Evolutionary conservation across 2,797 vertebrate species (phyloP), one percentile per base, ranked within the genome.

Genomic region (Huso huso): DNA sequence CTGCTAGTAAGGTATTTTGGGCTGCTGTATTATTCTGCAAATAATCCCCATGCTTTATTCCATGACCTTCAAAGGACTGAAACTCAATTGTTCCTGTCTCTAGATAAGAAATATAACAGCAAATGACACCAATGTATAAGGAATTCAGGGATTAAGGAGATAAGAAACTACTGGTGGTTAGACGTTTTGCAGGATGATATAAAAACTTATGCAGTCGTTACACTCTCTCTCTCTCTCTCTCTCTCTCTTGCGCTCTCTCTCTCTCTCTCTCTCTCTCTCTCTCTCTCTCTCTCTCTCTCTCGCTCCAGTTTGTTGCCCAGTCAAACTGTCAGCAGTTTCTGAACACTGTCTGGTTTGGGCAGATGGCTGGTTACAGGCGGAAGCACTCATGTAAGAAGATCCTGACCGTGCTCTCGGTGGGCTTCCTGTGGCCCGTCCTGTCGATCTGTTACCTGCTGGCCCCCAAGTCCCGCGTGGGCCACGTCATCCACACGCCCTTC

Each of bases 311-410:
- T 73, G 97, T 99, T 77, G 92, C 97, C 61, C 97, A 99, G 81
- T 98, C 96, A 71, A 99, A 99, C 86, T 99, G 97, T 81, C 97
- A 99, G 76, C 96, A 99, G 88, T 99, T 99, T 78, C 92, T 99
- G 67, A 99, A 99, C 86, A 98, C 95, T 0, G 95, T 99, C 66
- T 99, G 97, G 97, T 99, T 98, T 6, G 97, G 96, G 51, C 95
- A 98, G 83, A 96, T 95, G 82, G 95, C 97, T 11, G 95, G 93
- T 78, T 99, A 99, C 72, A 88, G 97, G 4, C 92, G 97, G 69
- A 97, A 97, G 68, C 97, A 97, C 84, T 97, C 95, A 0, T 95
- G 93, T 77, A 91, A 96, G 69, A 99, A 99, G 90, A 96, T 98
- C 78, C 83, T 92, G 74, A 97, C 93, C 0, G 97, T 99, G 74